A percentile compares a stretch with the other conserved stretches of the same genome.
phyloP scores from a whole-genome alignment of 2,888 invertebrate genomes.

The Eupithecia subfuscata region DNA sequence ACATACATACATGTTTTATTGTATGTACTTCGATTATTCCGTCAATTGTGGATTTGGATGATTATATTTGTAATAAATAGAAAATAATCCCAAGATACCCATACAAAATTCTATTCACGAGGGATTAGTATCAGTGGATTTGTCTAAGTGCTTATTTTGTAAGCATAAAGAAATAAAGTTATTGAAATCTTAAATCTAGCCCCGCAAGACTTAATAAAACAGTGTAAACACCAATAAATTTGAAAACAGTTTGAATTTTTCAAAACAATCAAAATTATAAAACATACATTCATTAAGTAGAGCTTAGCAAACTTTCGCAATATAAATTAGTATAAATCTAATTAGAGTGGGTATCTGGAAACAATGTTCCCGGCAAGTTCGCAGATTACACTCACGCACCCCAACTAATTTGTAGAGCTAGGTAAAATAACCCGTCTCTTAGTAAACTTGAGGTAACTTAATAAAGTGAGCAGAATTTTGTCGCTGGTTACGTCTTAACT shows the following conservation, averaged over 20 bases:
- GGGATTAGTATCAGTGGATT: too few relatives aligned
- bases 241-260: background rate
- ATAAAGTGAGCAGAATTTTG: slow-evolving; percentile 63
- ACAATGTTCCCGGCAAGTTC: slow-evolving; percentile 20
- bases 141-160: too few relatives aligned
- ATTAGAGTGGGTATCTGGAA: slow-evolving; percentile 20
- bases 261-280: background rate
- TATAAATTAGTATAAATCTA: slow-evolving; percentile 12
- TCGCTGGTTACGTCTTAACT: slow-evolving; percentile 65
- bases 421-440: slow-evolving; percentile 46
- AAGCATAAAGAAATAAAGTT: too few relatives aligned
- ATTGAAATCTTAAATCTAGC: too few relatives aligned
- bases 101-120: background rate
- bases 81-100: background rate
- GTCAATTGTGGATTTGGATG: too few relatives aligned
- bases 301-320: background rate
- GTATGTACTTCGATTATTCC: too few relatives aligned
- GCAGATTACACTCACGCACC: slow-evolving; percentile 36
- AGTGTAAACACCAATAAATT: background rate
- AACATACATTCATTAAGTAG: slow-evolving; percentile 1
- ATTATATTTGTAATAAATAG: too few relatives aligned
- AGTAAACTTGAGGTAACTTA: slow-evolving; percentile 55
- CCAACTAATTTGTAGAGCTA: slow-evolving; percentile 35
- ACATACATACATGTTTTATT: too few relatives aligned
- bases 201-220: too few relatives aligned